Conservation (phyloP, 2,888 invertebrate genomes). For the Habroteleia sp. region DNA sequence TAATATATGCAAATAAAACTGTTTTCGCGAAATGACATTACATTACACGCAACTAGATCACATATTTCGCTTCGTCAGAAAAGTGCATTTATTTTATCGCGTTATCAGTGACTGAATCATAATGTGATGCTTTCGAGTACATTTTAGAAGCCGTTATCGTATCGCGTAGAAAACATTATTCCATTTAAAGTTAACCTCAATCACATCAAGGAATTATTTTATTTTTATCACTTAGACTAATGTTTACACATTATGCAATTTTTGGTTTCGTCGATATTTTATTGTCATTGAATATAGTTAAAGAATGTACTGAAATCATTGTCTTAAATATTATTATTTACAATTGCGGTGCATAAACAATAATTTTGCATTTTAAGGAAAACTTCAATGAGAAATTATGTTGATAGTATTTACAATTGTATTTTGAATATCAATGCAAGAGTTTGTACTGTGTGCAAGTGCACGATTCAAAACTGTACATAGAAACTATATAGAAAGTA, state of each 20-base stretch:
- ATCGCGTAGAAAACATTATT: conserved; percentile 4
- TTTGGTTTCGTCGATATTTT: no score
- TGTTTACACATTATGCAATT: no score
- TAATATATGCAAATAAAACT: background rate
- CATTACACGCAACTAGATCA: background rate
- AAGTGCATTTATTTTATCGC: background rate
- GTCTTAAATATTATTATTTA: no score
- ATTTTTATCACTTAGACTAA: no score
- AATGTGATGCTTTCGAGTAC: conserved; percentile 10
- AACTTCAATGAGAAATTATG: conserved; percentile 7
- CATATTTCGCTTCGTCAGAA: background rate
- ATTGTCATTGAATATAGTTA: no score
- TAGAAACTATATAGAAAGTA: no score
- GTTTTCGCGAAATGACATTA: background rate
- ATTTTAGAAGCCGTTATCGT: conserved; percentile 9
- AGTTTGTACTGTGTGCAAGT: conserved; percentile 12
- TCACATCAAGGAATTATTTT: no score
- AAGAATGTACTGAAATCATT: no score
- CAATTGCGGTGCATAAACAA: no score
- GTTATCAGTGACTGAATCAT: conserved; percentile 14
- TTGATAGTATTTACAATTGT: conserved; percentile 3
- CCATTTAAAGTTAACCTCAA: conserved; percentile 11
- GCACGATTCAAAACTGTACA: conserved; percentile 3
- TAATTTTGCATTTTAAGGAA: no score
- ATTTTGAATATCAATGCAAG: conserved; percentile 14